Base-by-base conservation (phyloP, 2,888 invertebrate species). In the Callosobruchus maculatus region DNA sequence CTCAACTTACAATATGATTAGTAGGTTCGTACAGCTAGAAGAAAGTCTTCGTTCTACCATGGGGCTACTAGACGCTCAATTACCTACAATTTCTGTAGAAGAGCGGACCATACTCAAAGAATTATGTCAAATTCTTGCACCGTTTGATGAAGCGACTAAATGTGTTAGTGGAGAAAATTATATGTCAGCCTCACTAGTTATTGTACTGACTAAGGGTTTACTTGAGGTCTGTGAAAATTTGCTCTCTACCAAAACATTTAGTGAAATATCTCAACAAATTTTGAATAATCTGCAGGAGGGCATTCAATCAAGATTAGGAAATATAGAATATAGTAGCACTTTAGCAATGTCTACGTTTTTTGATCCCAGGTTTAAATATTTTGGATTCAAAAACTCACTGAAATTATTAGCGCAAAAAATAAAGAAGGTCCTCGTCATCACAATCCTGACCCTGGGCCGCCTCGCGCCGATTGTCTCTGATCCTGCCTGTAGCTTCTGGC, bases 131-230 rank as follows among this genome's bases (percentile, higher is more conserved):
- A 74, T 82, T 67, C 75, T 83, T 26, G 68, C 77, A 70, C 81
- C 80, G 7, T 81, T 83, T 70, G 78, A 80, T 75, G 70, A 76
- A 3, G 79, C 80, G n/a, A 82, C 82, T 7, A 77, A 77, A 70
- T 71, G 75, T 9, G 70, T 82, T 20, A 78, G 80, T 75, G 82
- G 82, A 9, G 76, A 83, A 76, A 76, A 77, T 5, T 79, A 80
- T 67, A 74, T 78, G 72, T 74, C 77, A 9, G 78, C 75, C 76
- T 81, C 77, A 68, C 72, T 78, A 70, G 71, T 78, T 22, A 77
- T 77, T 73, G 49, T 75, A 21, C 68, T 77, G 70, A 75, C 69
- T 22, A 76, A 70, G 72, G 80, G 71, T 67, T 76, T 74, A 72
- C 74, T 21, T 74, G 73, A 74, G 77, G 75, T 74, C 70, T 82